Conservation (phyloP, 2,797 vertebrate genomes). For the Leptoclinus maculatus region DNA sequence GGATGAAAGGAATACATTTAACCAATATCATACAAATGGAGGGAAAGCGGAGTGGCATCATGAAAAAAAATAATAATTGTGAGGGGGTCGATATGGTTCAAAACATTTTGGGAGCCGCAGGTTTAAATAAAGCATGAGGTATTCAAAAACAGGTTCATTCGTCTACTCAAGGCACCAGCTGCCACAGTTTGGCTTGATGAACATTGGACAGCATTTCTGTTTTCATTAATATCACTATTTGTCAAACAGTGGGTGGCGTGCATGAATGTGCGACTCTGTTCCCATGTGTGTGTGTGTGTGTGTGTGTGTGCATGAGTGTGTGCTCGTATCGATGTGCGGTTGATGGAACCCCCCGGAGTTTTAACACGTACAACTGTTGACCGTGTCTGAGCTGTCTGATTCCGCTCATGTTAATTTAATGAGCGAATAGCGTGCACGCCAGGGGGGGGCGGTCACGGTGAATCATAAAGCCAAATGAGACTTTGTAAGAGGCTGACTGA, state of each 20-base stretch:
- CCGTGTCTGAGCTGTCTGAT: slow-evolving; percentile 57
- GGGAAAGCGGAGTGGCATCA: neutral
- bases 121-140: slow-evolving; percentile 14
- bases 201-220: slow-evolving; percentile 32
- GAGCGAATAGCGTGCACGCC: slow-evolving; percentile 49
- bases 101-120: neutral
- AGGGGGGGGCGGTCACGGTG: slow-evolving; percentile 59
- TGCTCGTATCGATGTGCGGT: slow-evolving; percentile 8
- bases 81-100: neutral
- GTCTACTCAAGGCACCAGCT: slow-evolving; percentile 18
- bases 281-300: neutral
- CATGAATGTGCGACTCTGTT: slow-evolving; percentile 24
- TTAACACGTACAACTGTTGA: slow-evolving; percentile 49
- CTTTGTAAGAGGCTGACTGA: slow-evolving; percentile 57
- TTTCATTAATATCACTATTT: slow-evolving; percentile 52
- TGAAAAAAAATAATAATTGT: neutral
- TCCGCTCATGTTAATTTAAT: slow-evolving; percentile 71
- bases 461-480: slow-evolving; percentile 69
- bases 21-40: neutral
- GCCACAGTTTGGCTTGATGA: slow-evolving; percentile 34
- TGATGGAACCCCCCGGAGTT: slow-evolving; percentile 54
- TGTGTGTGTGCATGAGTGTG: neutral
- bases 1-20: neutral
- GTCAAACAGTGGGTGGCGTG: slow-evolving; percentile 45
- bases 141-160: slow-evolving; percentile 11